Conservation (phyloP, 1,140 invertebrate species). For the Tribolium castaneum region DNA sequence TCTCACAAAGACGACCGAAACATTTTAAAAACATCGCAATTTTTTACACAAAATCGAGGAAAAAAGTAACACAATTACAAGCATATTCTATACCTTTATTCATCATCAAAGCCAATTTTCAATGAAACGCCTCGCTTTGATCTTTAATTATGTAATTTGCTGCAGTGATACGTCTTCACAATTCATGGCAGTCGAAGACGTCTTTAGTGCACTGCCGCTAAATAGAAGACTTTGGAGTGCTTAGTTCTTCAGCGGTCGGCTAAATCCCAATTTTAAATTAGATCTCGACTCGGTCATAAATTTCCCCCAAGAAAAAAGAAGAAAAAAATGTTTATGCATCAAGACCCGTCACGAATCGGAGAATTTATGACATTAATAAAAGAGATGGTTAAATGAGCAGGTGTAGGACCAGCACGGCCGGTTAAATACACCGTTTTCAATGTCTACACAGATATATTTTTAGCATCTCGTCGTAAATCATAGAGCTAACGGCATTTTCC, state of each 20-base stretch:
- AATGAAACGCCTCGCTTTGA: constrained; percentile 9
- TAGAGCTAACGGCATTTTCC: constrained; percentile 36
- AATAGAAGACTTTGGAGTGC: not conserved
- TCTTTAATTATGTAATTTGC: constrained; percentile 30
- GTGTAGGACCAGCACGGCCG: not conserved
- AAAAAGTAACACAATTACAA: constrained; percentile 6
- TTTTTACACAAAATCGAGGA: not conserved
- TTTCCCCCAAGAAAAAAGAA: not conserved
- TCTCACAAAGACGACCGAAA: not conserved
- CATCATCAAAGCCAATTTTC: constrained; percentile 18
- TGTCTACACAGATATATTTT: not conserved
- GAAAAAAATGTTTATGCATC: constrained; percentile 18
- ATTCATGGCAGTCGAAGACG: not conserved
- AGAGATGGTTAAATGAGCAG: constrained; percentile 18
- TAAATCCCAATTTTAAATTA: constrained; percentile 23
- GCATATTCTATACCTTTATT: constrained; percentile 6
- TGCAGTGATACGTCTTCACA: constrained; percentile 21
- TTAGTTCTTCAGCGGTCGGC: not conserved
- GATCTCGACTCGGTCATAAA: constrained; percentile 6
- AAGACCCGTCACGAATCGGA: not conserved
- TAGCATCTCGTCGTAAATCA: constrained; percentile 33
- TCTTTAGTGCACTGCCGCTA: not conserved
- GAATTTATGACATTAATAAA: constrained; percentile 23
- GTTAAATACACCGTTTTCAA: not conserved
- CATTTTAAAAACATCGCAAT: not conserved